Percentiles rank a stretch among this genome's conserved stretches.
Evolutionary conservation across 2,888 invertebrate genomes (phyloP).

Genomic region (Meghimatium bilineatum): DNA sequence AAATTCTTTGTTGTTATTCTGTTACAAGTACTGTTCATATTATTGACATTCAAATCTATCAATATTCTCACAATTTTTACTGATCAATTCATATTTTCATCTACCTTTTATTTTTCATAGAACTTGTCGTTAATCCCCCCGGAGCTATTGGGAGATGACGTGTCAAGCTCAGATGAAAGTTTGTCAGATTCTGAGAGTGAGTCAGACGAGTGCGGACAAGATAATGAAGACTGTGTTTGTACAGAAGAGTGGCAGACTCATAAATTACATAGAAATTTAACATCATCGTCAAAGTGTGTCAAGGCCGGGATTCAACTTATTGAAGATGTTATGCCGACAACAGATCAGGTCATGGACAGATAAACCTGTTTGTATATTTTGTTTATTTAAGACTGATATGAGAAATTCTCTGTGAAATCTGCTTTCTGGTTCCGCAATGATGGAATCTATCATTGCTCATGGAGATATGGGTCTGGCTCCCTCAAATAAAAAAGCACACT

Average conservation of each 20-base stretch:
- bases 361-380: too few relatives aligned
- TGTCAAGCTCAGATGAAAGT: slow-evolving; percentile 12
- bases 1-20: too few relatives aligned
- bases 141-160: slow-evolving; percentile 15
- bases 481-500: too few relatives aligned
- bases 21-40: too few relatives aligned
- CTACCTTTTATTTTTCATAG: not conserved
- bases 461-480: too few relatives aligned
- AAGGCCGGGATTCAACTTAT: slow-evolving; percentile 9
- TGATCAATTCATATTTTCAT: too few relatives aligned
- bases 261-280: not conserved
- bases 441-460: too few relatives aligned
- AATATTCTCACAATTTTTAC: too few relatives aligned
- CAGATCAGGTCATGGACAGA: not conserved
- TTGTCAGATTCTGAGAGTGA: not conserved
- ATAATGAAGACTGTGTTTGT: not conserved
- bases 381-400: too few relatives aligned
- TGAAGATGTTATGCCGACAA: not conserved
- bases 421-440: too few relatives aligned
- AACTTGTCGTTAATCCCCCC: slow-evolving; percentile 19
- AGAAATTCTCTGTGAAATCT: too few relatives aligned
- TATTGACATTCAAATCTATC: too few relatives aligned
- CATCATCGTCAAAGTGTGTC: not conserved
- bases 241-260: not conserved
- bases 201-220: not conserved